Conservation (phyloP, 2,888 invertebrate genomes). For the Drosophila kuntzei region DNA sequence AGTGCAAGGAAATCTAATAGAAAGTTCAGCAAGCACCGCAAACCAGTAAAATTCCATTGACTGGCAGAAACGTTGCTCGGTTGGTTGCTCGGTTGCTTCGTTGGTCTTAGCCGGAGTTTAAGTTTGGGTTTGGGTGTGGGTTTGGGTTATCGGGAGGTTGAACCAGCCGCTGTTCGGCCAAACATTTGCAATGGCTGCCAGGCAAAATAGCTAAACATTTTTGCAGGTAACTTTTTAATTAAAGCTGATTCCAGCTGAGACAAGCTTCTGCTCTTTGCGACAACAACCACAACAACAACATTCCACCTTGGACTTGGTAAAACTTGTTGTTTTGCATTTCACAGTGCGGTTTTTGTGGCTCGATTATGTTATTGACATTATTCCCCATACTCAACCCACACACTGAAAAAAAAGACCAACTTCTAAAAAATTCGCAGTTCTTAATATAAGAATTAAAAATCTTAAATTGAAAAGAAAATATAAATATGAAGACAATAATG, state of each 20-base stretch:
- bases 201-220: slow-evolving; percentile 70
- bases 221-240: slow-evolving; percentile 77
- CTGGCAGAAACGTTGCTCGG: slow-evolving; percentile 54
- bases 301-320: slow-evolving; percentile 3
- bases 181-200: slow-evolving; percentile 53
- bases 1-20: slow-evolving; percentile 53
- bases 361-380: slow-evolving; percentile 35
- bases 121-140: not conserved
- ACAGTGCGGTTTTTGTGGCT: slow-evolving; percentile 22
- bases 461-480: too few relatives aligned
- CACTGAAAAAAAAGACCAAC: too few relatives aligned
- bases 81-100: slow-evolving; percentile 9
- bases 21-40: slow-evolving; percentile 53
- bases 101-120: not conserved
- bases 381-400: slow-evolving; percentile 7
- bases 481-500: too few relatives aligned
- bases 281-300: slow-evolving; percentile 16
- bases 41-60: slow-evolving; percentile 65
- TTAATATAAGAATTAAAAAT: too few relatives aligned
- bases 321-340: slow-evolving; percentile 1
- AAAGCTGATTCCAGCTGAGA: slow-evolving; percentile 60
- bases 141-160: not conserved
- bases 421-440: too few relatives aligned
- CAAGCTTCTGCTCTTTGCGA: slow-evolving; percentile 30
- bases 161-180: slow-evolving; percentile 23